Base-by-base conservation (phyloP, 35 echinoderm and acorn worm genomes). In the Apostichopus japonicus region DNA sequence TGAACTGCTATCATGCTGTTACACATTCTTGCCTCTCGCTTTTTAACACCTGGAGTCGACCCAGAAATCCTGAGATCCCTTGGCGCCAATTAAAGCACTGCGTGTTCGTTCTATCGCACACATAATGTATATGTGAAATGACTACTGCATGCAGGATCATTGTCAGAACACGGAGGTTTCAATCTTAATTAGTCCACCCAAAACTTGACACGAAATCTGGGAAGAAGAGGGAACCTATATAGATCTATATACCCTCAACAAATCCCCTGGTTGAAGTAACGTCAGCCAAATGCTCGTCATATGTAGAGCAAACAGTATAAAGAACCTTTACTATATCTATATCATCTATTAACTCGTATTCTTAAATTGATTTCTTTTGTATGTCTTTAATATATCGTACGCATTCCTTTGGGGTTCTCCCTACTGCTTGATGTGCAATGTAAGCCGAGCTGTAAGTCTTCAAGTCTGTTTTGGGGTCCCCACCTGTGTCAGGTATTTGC, bases 21-120 rank as follows among this genome's bases (percentile, higher is more conserved):
- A 4, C 16, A 58, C 81, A 84, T 84, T 84, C 81, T 84, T 84
- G n/a, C 5, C 24, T 58, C 81, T 59, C 19, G 17, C 71, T n/a
- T 84, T 83, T 84, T 84, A 84, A 84, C 81, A 84, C 81, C 81
- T 84, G 81, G 81, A 84, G 81, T 84, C 81, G 54, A 84, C 81
- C 79, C 56, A 84, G 53, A 84, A 55, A 84, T 53, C 52, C 22
- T 0, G 52, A 8, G n/a, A 57, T 84, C 81, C 81, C 81, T 58
- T 84, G 81, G 56, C 81, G 81, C 53, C 81, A 84, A 84, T 84
- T 84, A 84, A 8, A 23, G 54, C 81, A 8, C 81, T 16, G 56
- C 81, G 56, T 55, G 53, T 84, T 62, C 17, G 57, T 21, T 4
- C 17, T 75, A 19, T 23, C 71, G 17, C 22, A 75, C 22, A 75